Evolutionary conservation across 92 coral and sea anemone genomes (phyloP), one percentile per base, ranked within the genome.

Genomic region (Umimayanthus kanabou): DNA sequence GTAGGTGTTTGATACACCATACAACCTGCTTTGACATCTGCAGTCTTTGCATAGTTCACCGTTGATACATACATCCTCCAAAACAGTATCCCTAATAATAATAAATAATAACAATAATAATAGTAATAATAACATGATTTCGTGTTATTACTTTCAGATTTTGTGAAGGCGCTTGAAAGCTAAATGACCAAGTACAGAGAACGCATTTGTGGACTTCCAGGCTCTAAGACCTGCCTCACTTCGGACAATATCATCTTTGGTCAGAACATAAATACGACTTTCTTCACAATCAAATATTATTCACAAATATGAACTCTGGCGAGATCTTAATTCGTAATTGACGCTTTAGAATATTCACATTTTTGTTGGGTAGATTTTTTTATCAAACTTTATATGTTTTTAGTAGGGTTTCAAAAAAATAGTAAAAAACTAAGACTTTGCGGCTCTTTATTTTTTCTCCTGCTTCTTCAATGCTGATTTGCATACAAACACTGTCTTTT

Each of bases 141-240:
- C 6, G 8, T 61, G 0, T 61, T 61, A 22, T 61, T 72, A 20
- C 40, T 72, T 72, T 72, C 76, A 72, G 76, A 72, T 72, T 72
- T 72, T 18, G 76, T 72, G 76, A 72, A 72, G 76, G 76, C 76
- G 40, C 76, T 72, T 29, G 76, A 72, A 33, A 72, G 76, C 76
- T 72, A 72, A 72, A 72, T 33, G 40, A 42, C 29, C 76, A 29
- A 72, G 18, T 28, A 72, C 40, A 33, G 33, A 29, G 42, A 72
- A 72, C 39, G 18, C 76, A 1, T 72, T 72, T 72, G 39, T 29
- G 40, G 16, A 33, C 39, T 72, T 61, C 4, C 58, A 61, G 22
- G 69, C n/a, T 61, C 25, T 72, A 20, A 69, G n/a, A n/a, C 5
- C 76, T 72, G 76, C 76, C 20, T 25, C 42, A 33, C 40, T 42